Evolutionary conservation across 53 echinoderm and acorn worm genomes (phyloP), one percentile per base, ranked within the genome.

Genomic region (Zoroaster sp.): DNA sequence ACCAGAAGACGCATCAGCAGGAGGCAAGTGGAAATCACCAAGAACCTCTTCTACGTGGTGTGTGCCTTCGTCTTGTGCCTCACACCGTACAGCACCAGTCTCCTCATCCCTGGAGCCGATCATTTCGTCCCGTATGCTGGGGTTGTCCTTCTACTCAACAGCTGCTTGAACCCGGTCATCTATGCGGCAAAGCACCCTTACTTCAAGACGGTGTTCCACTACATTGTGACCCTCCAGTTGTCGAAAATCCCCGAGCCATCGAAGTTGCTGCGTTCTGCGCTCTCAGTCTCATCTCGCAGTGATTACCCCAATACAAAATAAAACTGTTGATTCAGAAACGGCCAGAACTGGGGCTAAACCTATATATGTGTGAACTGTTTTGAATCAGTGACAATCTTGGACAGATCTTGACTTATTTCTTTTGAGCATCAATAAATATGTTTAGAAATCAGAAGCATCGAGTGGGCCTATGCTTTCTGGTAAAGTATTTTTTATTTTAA

Each of bases 1-100:
- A 88, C 89, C 25, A 82, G 78, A 68, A 90, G 86, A 44, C 93
- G 93, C 35, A 80, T 95, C 63, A 97, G 93, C 59, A 88, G 66
- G 78, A 80, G 92, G 28, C 95, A 97, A 49, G 85, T 95, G 1
- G 92, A 92, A 45, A 95, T 97, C 53, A 97, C 97, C 31, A 93
- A 93, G 78, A 97, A 97, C 51, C 88, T 95, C n/a, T 97, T 97
- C 72, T 95, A 90, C 66, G 97, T 97, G 23, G 97, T 97, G 31
- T 93, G 93, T 63, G 97, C 93, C 2, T 97, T 95, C 77, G 88
- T 92, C 8, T 38, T 97, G 36, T 97, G 97, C 77, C 54, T 97
- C 75, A 93, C 97, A 4, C 97, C 97, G 14, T 97, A 95, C 75
- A 92, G 93, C 44, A 81, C 43, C 0, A 83, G 92, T 35, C 47